Percentiles rank a stretch among this genome's conserved stretches.
Conservation (phyloP, 2,888 invertebrate genomes). For the Luffia ferchaultella region DNA sequence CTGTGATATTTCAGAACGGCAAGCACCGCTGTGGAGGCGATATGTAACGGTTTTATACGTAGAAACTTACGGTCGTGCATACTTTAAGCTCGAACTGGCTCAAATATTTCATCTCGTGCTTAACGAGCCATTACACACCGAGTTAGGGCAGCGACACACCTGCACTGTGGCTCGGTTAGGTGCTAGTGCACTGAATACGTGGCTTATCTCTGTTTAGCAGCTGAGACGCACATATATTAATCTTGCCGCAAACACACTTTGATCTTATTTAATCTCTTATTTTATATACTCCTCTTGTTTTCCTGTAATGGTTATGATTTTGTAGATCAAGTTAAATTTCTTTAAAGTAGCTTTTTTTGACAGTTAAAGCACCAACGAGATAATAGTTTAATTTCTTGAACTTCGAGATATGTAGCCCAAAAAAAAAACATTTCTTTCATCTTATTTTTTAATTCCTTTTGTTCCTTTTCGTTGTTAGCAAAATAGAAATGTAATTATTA, state of each 20-base stretch:
- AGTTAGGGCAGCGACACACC: neutral
- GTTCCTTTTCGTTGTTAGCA: no score
- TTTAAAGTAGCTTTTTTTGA: no score
- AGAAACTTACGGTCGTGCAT: neutral
- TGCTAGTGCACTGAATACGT: neutral
- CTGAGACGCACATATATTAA: neutral
- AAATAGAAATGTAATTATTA: no score
- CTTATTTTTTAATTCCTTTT: no score
- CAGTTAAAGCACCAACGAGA: no score
- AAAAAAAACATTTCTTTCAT: no score
- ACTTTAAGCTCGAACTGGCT: neutral
- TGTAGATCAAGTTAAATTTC: no score
- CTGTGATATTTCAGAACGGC: neutral
- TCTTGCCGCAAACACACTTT: neutral
- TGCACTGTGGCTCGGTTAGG: neutral
- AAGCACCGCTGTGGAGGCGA: neutral
- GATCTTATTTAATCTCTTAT: no score
- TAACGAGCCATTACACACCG: neutral
- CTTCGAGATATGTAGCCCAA: no score
- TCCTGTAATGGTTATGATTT: no score
- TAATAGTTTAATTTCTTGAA: no score
- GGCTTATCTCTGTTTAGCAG: neutral
- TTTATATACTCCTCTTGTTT: no score
- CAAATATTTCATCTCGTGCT: neutral
- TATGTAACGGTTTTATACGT: neutral